Conservation (phyloP, 2,888 invertebrate species). For the Ethmia dodecea region DNA sequence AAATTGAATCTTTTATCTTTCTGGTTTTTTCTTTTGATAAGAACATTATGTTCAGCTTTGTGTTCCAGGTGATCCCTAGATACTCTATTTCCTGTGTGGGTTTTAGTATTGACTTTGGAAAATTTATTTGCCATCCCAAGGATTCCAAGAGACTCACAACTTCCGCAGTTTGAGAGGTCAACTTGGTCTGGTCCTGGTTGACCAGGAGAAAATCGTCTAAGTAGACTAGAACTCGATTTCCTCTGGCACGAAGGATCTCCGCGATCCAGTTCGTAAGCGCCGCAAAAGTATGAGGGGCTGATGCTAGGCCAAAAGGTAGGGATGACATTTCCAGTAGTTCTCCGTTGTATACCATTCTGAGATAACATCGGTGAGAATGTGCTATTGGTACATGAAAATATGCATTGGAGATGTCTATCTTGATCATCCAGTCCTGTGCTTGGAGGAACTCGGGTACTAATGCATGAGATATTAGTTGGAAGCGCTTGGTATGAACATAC, state of each 20-base stretch:
- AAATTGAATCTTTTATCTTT: too few relatives aligned
- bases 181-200: neutral
- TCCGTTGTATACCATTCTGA: neutral
- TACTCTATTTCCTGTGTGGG: neutral
- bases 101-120: neutral
- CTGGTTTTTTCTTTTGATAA: neutral
- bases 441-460: too few relatives aligned
- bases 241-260: constrained; percentile 1
- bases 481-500: too few relatives aligned
- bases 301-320: constrained; percentile 13
- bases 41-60: neutral
- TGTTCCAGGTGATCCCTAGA: neutral
- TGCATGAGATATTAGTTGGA: too few relatives aligned
- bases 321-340: constrained; percentile 3
- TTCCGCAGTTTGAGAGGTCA: neutral
- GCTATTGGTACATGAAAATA: constrained; percentile 1
- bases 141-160: neutral
- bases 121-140: neutral
- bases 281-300: constrained; percentile 10
- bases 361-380: neutral
- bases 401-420: too few relatives aligned
- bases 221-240: constrained; percentile 8
- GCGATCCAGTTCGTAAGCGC: constrained; percentile 9
- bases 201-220: constrained; percentile 9
- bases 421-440: too few relatives aligned